Conservation (phyloP, 2,888 invertebrate genomes). For the Miltochrista miniata region DNA sequence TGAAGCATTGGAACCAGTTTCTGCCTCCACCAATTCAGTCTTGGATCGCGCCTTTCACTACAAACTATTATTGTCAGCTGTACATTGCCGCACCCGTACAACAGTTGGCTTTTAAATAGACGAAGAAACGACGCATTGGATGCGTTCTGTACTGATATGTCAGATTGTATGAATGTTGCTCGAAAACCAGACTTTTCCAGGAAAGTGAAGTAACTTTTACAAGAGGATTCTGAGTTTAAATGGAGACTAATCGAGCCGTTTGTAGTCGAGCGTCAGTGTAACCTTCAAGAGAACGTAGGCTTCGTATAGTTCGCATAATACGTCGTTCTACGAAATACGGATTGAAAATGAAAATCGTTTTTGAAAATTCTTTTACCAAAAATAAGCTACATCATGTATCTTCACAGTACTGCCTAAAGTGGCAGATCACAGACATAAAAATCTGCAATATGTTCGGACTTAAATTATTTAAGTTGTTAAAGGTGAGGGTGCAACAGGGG, state of each 20-base stretch:
- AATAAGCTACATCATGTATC: too few species aligned
- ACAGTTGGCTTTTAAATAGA: conserved; percentile 30
- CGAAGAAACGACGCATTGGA: conserved; percentile 52
- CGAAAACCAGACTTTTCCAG: conserved; percentile 47
- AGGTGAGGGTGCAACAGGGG: too few species aligned
- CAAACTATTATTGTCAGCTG: conserved; percentile 58
- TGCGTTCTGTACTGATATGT: conserved; percentile 20
- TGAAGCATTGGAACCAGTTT: conserved; percentile 79
- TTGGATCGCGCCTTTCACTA: conserved; percentile 75
- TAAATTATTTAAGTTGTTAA: too few species aligned
- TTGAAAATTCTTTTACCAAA: too few species aligned
- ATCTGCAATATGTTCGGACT: too few species aligned
- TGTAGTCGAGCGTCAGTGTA: neutral
- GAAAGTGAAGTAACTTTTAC: conserved; percentile 50
- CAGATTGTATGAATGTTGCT: conserved; percentile 21
- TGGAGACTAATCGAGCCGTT: conserved; percentile 7
- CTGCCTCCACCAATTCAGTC: conserved; percentile 67
- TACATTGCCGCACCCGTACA: conserved; percentile 44
- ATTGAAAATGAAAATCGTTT: too few species aligned
- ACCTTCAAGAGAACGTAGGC: too few species aligned
- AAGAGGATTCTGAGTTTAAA: conserved; percentile 11
- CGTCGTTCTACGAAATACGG: too few species aligned
- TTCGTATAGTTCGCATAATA: too few species aligned
- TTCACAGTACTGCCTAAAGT: too few species aligned
- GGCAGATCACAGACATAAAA: too few species aligned